phyloP scores from a whole-genome alignment of 2,113 vertebrate species.

The Aplodontia rufa region DNA sequence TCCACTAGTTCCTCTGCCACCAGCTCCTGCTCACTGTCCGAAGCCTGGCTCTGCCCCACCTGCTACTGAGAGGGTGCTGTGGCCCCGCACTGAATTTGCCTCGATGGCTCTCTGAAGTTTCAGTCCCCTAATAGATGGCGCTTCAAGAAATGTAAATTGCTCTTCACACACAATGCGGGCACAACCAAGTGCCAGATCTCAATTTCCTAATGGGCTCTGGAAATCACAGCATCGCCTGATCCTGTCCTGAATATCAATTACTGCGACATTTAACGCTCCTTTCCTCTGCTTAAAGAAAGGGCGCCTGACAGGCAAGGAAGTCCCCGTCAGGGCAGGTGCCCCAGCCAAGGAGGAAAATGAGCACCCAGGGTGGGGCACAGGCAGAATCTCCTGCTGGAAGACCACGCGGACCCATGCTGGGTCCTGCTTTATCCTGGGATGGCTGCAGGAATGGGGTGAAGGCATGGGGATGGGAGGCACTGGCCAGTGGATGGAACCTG shows the following conservation, averaged over 20 bases:
- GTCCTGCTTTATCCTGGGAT: too few species aligned
- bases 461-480: not conserved
- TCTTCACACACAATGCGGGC: not conserved
- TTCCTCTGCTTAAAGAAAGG: not conserved
- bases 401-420: accelerated
- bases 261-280: not conserved
- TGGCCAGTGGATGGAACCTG: not conserved
- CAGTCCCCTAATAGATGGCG: not conserved
- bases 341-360: not conserved
- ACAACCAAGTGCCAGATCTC: not conserved
- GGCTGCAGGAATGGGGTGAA: not conserved
- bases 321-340: not conserved
- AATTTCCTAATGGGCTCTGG: not conserved
- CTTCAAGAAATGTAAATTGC: not conserved
- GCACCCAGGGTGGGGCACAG: accelerated
- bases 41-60: not conserved
- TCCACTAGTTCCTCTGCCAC: not conserved
- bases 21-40: accelerated
- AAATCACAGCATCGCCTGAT: not conserved
- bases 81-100: not conserved
- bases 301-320: too few species aligned
- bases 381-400: not conserved
- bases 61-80: accelerated
- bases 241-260: not conserved
- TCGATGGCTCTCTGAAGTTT: not conserved